Conservation (phyloP, 2,888 invertebrate species). For the Drosophila leonis region DNA sequence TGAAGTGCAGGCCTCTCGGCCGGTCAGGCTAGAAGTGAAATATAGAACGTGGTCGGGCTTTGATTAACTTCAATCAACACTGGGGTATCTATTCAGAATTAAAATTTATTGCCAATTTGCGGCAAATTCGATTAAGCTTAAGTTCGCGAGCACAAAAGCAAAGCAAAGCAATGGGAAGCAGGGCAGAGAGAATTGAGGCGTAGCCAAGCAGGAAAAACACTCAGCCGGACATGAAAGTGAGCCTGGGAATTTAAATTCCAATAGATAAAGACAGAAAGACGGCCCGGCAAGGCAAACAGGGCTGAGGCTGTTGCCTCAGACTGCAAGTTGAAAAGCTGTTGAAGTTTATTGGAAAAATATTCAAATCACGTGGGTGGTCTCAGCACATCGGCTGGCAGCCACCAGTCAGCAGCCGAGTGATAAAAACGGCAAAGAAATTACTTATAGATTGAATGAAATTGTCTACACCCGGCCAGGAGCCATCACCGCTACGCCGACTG, state of each 20-base stretch:
- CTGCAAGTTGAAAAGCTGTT: constrained; percentile 76
- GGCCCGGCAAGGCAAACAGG: constrained; percentile 30
- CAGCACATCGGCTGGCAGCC: constrained; percentile 57
- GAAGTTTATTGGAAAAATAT: constrained; percentile 83
- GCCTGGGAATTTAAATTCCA: constrained; percentile 78
- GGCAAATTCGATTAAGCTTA: constrained; percentile 82
- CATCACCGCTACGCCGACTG: constrained; percentile 1
- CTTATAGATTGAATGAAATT: constrained; percentile 80
- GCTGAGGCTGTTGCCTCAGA: constrained; percentile 25
- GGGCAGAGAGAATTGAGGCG: constrained; percentile 46
- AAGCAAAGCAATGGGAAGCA: constrained; percentile 8
- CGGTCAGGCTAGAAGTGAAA: constrained; percentile 10
- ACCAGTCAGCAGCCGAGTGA: constrained; percentile 51
- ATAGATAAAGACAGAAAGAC: constrained; percentile 74
- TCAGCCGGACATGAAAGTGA: constrained; percentile 71
- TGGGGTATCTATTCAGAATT: constrained; percentile 70
- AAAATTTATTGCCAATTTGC: constrained; percentile 83
- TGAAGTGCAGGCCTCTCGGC: constrained; percentile 21
- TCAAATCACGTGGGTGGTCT: constrained; percentile 82
- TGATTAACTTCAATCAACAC: constrained; percentile 75
- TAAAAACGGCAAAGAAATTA: constrained; percentile 78
- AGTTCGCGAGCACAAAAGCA: constrained; percentile 58
- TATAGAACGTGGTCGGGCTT: constrained; percentile 35
- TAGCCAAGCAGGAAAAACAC: constrained; percentile 68
- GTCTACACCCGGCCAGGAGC: constrained; percentile 47